Evolutionary conservation across 2,888 invertebrate genomes (phyloP).

Genomic region (Drosophila prolongata): DNA sequence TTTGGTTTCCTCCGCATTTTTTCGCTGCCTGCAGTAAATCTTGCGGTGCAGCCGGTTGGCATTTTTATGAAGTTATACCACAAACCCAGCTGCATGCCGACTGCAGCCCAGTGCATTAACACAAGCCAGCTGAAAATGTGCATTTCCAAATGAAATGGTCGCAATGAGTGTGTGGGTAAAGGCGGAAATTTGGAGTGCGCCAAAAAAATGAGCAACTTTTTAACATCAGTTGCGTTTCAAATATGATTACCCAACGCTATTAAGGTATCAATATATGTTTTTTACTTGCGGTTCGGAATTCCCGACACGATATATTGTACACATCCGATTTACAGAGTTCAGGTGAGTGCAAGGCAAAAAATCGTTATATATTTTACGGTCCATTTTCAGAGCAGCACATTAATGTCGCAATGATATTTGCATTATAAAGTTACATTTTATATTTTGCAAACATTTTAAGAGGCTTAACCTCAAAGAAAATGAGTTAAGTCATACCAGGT

Average conservation of each 20-base stretch:
- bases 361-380: not conserved
- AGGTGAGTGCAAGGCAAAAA: not conserved
- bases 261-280: constrained; percentile 5
- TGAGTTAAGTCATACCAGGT: too few relatives aligned
- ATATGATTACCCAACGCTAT: constrained; percentile 19
- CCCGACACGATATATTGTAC: not conserved
- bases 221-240: not conserved
- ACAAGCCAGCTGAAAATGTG: constrained; percentile 30
- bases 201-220: constrained; percentile 15
- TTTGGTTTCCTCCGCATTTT: constrained; percentile 14
- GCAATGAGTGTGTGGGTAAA: not conserved
- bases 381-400: not conserved
- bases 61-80: constrained; percentile 53
- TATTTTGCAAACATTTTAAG: too few relatives aligned
- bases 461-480: too few relatives aligned
- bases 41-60: constrained; percentile 46
- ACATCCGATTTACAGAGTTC: not conserved
- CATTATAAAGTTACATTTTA: too few relatives aligned
- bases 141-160: constrained; percentile 36
- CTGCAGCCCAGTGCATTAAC: constrained; percentile 27
- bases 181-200: not conserved
- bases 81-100: constrained; percentile 28
- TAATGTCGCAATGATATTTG: too few relatives aligned
- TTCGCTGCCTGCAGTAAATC: constrained; percentile 38
- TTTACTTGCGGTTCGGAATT: not conserved